Base-by-base conservation (phyloP, 2,113 vertebrate genomes). In the Scophthalmus maximus region DNA sequence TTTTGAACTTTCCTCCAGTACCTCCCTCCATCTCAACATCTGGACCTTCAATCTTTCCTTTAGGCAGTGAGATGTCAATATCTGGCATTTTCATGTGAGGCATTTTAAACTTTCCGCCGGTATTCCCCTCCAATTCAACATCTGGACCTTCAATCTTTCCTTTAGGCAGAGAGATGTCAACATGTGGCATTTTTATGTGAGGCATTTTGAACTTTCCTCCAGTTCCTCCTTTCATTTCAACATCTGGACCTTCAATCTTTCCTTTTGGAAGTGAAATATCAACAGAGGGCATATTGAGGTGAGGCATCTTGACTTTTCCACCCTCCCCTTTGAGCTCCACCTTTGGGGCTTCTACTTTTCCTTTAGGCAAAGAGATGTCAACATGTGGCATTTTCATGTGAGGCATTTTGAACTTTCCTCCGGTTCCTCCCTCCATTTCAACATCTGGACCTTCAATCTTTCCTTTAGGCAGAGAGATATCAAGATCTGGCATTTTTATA, bases 401-500 rank as follows among this genome's bases (percentile, higher is more conserved):
- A 52, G 88, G 55, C n/a, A 71, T 73, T 52, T 85, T 86, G 11
- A 79, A n/a, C 10, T 87, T 66, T 67, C 66, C 75, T 17, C 17
- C 40, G 1, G 22, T 8, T 17, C 66, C 73, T 56, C 25, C 59
- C 20, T 40, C 26, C 10, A 74, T 23, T 2, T 65, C 69, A 30
- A 78, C 17, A 0, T 81, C 60, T 52, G 23, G 62, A 36, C 50
- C 29, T 76, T 84, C 50, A 22, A 91, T 2, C 53, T 71, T 85
- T 61, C 57, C 62, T 75, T 83, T 61, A 0, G 89, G 76, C 1
- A 92, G 38, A 6, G 87, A 69, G 1, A 94, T 79, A 32, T 91
- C 91, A 34, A 93, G 60, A 42, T 30, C 71, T 1, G 93, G 93
- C 85, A 93, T 91, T 14, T 42, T 57, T 9, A 85, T 20, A 18